Percentiles rank a stretch among this genome's conserved stretches.
These are phyloP conservation scores for Abrostola tripartita DNA, from an alignment of 2,888 invertebrate species.

Conservation along the genomic window DNA sequence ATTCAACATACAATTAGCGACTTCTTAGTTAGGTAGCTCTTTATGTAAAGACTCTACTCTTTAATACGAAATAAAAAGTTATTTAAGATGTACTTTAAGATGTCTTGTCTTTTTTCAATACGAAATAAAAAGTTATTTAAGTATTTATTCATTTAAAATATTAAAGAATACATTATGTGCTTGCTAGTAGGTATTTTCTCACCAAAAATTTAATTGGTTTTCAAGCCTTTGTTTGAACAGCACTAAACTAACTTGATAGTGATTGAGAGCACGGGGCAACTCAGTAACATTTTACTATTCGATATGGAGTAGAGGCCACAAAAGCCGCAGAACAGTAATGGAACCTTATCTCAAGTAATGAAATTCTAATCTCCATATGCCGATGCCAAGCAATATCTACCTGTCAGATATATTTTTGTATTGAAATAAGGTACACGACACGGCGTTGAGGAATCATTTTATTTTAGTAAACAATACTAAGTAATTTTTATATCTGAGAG, in stretches of 20 bases:
- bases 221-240: slow-evolving; percentile 12
- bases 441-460: slow-evolving; percentile 12
- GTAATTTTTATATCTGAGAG: not conserved
- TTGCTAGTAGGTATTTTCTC: no score
- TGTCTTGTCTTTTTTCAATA: no score
- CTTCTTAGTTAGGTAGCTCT: no score
- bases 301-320: slow-evolving; percentile 27
- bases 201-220: not conserved
- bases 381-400: slow-evolving; percentile 39
- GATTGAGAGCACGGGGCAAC: slow-evolving; percentile 1
- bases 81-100: no score
- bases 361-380: slow-evolving; percentile 53
- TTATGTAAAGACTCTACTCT: no score
- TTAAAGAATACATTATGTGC: no score
- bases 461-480: slow-evolving; percentile 12
- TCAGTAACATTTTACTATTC: slow-evolving; percentile 14
- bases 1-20: no score
- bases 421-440: slow-evolving; percentile 12
- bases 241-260: slow-evolving; percentile 15
- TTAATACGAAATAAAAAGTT: no score
- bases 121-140: no score
- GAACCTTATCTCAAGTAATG: slow-evolving; percentile 52
- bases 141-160: no score
- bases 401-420: slow-evolving; percentile 32
- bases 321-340: slow-evolving; percentile 40